Percentiles rank a stretch among this genome's conserved stretches.
phyloP scores from a whole-genome alignment of 1,140 invertebrate species.

The Theocolax elegans region DNA sequence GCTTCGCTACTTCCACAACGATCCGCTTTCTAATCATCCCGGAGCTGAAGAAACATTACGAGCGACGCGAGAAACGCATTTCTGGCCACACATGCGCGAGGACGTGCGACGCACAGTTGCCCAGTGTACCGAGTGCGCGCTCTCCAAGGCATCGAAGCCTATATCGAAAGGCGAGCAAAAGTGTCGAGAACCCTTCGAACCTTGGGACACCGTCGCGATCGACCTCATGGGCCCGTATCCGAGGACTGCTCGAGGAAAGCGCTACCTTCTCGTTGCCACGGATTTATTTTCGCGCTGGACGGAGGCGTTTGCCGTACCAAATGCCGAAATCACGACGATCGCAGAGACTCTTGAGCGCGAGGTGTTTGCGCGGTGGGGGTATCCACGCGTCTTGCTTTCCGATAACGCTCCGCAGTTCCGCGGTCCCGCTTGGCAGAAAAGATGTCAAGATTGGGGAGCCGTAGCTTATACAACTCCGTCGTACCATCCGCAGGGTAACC shows the following conservation, averaged over 20 bases:
- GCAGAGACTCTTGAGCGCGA: neutral
- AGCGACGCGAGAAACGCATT: conserved; percentile 32
- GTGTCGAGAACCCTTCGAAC: neutral
- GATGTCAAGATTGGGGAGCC: neutral
- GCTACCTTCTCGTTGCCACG: too few relatives aligned
- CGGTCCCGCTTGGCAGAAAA: neutral
- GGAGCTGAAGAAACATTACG: conserved; percentile 42
- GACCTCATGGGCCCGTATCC: conserved; percentile 36
- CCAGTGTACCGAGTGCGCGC: too few relatives aligned
- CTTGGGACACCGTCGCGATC: neutral
- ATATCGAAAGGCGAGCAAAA: neutral
- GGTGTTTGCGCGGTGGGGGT: too few relatives aligned
- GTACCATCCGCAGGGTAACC: too few relatives aligned
- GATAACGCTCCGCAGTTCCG: neutral
- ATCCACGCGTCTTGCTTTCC: too few relatives aligned
- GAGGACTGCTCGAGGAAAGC: too few relatives aligned
- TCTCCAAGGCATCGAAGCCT: neutral
- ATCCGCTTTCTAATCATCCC: conserved; percentile 41
- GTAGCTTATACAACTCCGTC: too few relatives aligned
- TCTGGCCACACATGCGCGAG: conserved; percentile 15
- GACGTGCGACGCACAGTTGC: conserved; percentile 17
- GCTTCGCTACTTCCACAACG: too few relatives aligned
- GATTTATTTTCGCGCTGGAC: conserved; percentile 40
- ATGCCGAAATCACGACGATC: neutral
- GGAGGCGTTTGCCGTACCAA: too few relatives aligned